Percentiles rank a stretch among this genome's conserved stretches.
phyloP scores from a whole-genome alignment of 23 tunicate genomes.

The Trididemnum clinides region DNA sequence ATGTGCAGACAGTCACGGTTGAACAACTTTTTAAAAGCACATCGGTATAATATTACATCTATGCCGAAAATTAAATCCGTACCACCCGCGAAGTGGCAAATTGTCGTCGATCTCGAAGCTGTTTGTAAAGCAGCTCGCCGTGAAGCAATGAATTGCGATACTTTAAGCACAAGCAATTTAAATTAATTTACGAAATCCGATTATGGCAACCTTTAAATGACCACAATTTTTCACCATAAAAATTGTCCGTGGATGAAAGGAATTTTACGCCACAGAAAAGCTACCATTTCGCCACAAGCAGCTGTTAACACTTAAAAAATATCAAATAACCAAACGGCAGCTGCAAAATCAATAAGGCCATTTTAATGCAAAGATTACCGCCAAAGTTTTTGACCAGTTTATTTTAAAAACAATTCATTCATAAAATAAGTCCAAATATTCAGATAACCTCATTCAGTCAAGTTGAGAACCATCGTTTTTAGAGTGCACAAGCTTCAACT shows the following conservation, averaged over 20 bases:
- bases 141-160: background rate
- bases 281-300: background rate
- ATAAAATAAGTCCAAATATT: too few relatives aligned
- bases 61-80: background rate
- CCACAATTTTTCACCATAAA: background rate
- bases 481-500: too few relatives aligned
- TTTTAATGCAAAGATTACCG: background rate
- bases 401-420: too few relatives aligned
- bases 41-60: background rate
- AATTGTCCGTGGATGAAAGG: background rate
- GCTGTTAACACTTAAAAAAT: conserved; percentile 1
- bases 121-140: background rate
- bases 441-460: too few relatives aligned
- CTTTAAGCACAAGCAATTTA: conserved; percentile 2
- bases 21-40: background rate
- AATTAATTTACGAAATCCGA: background rate
- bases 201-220: background rate
- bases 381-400: background rate
- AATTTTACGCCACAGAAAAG: background rate
- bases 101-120: background rate
- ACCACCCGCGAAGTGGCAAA: background rate
- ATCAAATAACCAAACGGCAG: background rate
- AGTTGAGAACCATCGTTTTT: too few relatives aligned
- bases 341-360: background rate
- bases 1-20: background rate